Evolutionary conservation across 2,113 vertebrate genomes (phyloP).

Genomic region (Falcunculus frontatus): DNA sequence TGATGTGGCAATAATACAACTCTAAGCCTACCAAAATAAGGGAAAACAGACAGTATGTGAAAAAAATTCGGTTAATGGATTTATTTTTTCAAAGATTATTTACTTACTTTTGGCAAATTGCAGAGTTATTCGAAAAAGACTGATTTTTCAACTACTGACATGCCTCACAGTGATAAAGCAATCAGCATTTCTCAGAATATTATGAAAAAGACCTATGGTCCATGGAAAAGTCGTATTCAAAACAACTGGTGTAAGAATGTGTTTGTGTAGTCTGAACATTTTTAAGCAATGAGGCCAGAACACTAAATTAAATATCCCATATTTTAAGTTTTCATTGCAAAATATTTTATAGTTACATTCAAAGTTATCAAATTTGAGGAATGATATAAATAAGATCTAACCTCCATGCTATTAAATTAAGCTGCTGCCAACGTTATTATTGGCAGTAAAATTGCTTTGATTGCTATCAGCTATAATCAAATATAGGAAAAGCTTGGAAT

Average conservation of each 20-base stretch:
- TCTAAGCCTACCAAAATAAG: neutral
- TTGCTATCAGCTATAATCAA: conserved; percentile 80
- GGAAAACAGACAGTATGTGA: neutral
- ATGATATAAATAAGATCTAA: conserved; percentile 61
- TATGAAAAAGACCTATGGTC: neutral
- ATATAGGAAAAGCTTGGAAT: conserved; percentile 73
- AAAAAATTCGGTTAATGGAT: neutral
- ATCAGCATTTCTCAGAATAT: neutral
- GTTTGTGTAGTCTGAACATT: neutral
- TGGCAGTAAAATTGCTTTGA: conserved; percentile 76
- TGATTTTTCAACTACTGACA: neutral
- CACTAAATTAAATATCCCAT: neutral
- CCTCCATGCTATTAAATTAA: conserved; percentile 64
- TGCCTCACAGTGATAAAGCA: neutral
- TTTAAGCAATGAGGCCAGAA: neutral
- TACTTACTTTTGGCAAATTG: neutral
- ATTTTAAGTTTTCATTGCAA: neutral
- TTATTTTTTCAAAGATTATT: neutral
- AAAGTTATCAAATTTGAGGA: conserved; percentile 49
- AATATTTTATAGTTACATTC: neutral
- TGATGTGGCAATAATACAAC: neutral
- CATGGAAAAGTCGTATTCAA: neutral
- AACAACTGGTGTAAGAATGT: neutral
- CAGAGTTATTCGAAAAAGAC: neutral
- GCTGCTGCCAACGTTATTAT: conserved; percentile 67